A percentile compares a stretch with the other conserved stretches of the same genome.
These are phyloP conservation scores for Eumerus sabulonum DNA, from an alignment of 2,888 invertebrate species.

Conservation along the genomic window DNA sequence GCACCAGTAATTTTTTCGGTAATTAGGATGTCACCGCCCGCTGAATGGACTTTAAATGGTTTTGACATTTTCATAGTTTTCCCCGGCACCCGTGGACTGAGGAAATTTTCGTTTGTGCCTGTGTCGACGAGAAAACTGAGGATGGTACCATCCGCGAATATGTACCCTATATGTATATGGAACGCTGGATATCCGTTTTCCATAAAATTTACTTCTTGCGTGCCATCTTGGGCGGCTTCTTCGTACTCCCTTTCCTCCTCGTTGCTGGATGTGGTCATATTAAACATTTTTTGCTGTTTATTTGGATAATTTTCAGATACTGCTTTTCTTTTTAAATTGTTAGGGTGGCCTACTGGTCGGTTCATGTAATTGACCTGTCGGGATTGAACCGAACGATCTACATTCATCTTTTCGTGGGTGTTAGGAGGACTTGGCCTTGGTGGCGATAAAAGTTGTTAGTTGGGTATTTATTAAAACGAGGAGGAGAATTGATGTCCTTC, in stretches of 20 bases:
- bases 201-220: conserved; percentile 4
- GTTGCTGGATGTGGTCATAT: not conserved
- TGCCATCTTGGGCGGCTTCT: not conserved
- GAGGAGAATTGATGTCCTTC: not conserved
- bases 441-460: not conserved
- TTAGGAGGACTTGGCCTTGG: not conserved
- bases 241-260: not conserved
- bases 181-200: conserved; percentile 2
- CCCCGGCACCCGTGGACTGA: not conserved
- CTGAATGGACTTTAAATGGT: conserved; percentile 9
- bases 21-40: conserved; percentile 3
- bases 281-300: not conserved
- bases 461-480: not conserved
- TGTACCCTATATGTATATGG: conserved; percentile 11
- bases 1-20: conserved; percentile 9
- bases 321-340: not conserved
- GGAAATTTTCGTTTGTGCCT: not conserved
- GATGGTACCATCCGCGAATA: not conserved
- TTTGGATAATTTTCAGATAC: not conserved
- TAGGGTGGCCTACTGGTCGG: not conserved
- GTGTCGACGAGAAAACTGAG: conserved; percentile 3
- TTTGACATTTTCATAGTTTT: not conserved
- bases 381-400: not conserved
- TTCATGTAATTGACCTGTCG: conserved; percentile 1
- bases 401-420: not conserved